These are phyloP conservation scores for Alaudala cheleensis DNA, from an alignment of 2,113 vertebrate genomes.

Conservation along the genomic window DNA sequence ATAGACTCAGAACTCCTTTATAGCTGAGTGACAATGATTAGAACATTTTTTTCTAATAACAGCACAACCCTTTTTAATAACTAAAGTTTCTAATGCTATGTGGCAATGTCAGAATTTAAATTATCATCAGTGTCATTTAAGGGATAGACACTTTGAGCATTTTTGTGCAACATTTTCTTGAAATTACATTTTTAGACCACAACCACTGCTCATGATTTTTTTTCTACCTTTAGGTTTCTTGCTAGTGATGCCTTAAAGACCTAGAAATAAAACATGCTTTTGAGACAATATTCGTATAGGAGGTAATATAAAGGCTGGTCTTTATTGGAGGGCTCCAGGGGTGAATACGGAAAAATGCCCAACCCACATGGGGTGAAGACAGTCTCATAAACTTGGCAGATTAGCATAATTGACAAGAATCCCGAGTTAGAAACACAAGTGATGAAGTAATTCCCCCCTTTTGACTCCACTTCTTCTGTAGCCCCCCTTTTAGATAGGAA, in stretches of 20 bases:
- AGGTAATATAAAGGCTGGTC: neutral
- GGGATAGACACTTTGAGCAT: neutral
- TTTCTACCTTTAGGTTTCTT: neutral
- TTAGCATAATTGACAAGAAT: neutral
- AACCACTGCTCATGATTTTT: neutral
- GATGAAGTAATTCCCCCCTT: neutral
- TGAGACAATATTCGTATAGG: neutral
- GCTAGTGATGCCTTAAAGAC: neutral
- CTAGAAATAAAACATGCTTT: neutral
- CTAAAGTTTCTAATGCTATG: neutral
- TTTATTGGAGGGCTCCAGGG: neutral
- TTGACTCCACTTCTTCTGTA: neutral
- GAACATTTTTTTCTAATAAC: neutral
- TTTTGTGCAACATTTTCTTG: neutral
- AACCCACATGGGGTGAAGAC: neutral
- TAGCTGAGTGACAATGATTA: neutral
- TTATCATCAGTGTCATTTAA: neutral
- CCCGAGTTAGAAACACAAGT: neutral
- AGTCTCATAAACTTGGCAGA: neutral
- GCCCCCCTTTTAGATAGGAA: neutral
- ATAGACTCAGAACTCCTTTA: neutral
- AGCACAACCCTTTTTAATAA: neutral
- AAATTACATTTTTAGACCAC: neutral
- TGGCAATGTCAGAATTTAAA: neutral
- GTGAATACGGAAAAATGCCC: neutral